phyloP scores from a whole-genome alignment of 2,797 vertebrate genomes.

The Pseudochirops corinnae region DNA sequence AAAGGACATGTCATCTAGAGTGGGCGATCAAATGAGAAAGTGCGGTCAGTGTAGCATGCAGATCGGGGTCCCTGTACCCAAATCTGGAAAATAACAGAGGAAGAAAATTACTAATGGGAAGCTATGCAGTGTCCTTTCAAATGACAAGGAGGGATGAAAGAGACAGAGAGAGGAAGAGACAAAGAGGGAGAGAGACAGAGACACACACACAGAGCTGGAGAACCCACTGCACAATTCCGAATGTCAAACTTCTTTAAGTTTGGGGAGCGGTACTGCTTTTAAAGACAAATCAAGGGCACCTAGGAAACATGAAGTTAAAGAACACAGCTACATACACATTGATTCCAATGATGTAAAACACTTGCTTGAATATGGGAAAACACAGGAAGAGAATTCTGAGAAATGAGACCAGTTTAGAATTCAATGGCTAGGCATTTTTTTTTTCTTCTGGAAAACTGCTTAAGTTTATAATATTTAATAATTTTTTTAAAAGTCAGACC shows the following conservation, averaged over 20 bases:
- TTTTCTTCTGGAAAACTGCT: constrained; percentile 6
- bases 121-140: neutral
- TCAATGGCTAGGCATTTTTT: neutral
- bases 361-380: neutral
- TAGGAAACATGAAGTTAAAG: neutral
- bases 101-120: neutral
- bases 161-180: no score
- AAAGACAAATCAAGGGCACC: neutral
- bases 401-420: constrained; percentile 27
- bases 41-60: neutral
- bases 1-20: constrained; percentile 91
- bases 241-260: neutral
- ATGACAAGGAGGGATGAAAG: neutral
- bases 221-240: neutral
- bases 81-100: neutral
- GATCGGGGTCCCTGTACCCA: neutral
- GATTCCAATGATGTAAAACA: neutral
- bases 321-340: neutral
- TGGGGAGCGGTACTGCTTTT: neutral
- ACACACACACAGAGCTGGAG: no score
- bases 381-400: neutral
- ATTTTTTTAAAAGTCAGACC: constrained; percentile 42
- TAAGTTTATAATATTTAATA: constrained; percentile 58
- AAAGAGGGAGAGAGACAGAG: neutral
- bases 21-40: constrained; percentile 40